These are phyloP conservation scores for Myotis myotis DNA, from an alignment of 2,797 vertebrate genomes.

Conservation along the genomic window DNA sequence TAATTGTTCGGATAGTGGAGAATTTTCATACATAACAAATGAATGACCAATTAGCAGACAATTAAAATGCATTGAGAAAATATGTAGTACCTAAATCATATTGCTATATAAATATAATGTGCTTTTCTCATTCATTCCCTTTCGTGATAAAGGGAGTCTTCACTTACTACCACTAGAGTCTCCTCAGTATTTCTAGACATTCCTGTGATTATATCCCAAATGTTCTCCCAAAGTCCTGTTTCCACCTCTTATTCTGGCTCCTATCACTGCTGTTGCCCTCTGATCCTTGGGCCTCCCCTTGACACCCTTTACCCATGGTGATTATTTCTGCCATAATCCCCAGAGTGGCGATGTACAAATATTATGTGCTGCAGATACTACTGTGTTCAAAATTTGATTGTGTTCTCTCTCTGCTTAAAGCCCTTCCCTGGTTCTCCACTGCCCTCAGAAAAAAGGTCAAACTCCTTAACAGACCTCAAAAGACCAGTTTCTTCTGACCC, in stretches of 20 bases:
- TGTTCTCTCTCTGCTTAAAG: background rate
- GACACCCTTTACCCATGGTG: background rate
- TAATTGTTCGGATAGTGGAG: background rate
- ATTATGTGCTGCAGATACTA: background rate
- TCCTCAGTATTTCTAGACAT: constrained; percentile 6
- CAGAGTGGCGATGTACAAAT: background rate
- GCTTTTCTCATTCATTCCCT: background rate
- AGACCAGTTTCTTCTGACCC: background rate
- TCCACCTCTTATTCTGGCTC: background rate
- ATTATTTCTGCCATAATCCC: background rate
- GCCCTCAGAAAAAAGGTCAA: background rate
- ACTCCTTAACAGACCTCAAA: background rate
- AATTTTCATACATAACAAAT: background rate
- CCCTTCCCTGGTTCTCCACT: background rate
- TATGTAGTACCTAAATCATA: background rate
- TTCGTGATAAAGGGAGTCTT: background rate
- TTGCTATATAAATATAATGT: background rate
- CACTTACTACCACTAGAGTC: background rate
- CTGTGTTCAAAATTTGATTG: background rate
- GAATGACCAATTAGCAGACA: background rate
- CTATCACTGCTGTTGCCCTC: background rate
- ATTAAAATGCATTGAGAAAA: constrained; percentile 21
- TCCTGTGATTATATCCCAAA: background rate
- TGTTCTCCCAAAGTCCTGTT: background rate
- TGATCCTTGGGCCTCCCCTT: background rate